These are phyloP conservation scores for Anomalospiza imberbis DNA, from an alignment of 2,797 vertebrate genomes.

Conservation along the genomic window DNA sequence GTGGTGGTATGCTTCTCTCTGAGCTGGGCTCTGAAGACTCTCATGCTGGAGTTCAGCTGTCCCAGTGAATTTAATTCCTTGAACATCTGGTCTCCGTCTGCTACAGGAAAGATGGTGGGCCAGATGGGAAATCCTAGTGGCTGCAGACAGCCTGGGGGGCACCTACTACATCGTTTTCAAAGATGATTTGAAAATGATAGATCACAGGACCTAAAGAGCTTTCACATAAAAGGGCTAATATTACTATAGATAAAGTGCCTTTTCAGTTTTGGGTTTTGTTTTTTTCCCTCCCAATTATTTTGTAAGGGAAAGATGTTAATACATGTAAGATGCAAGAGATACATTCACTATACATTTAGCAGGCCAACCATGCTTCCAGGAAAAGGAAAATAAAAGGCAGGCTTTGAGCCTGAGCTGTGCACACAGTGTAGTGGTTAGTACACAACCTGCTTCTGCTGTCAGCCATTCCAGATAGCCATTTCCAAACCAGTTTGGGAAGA, in stretches of 20 bases:
- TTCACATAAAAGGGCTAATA: background rate
- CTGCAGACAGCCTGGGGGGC: background rate
- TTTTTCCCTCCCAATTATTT: background rate
- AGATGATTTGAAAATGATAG: background rate
- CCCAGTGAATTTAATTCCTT: slow-evolving; percentile 11
- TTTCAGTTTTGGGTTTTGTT: background rate
- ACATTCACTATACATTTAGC: background rate
- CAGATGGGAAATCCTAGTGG: slow-evolving; percentile 31
- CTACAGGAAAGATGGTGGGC: background rate
- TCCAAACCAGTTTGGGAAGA: background rate
- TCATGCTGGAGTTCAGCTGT: background rate
- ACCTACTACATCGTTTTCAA: background rate
- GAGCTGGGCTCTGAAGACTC: background rate
- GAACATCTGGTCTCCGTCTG: slow-evolving; percentile 34
- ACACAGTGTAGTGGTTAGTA: background rate
- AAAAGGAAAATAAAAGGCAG: background rate
- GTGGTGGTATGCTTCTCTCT: background rate
- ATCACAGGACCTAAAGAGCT: background rate
- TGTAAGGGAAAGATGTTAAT: background rate
- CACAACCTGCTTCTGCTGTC: background rate
- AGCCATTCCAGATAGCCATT: background rate
- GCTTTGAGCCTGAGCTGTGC: background rate
- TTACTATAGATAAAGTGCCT: background rate
- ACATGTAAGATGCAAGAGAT: background rate
- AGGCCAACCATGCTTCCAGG: background rate